These are phyloP conservation scores for Plagodis dolabraria DNA, from an alignment of 2,888 invertebrate genomes.

Conservation along the genomic window DNA sequence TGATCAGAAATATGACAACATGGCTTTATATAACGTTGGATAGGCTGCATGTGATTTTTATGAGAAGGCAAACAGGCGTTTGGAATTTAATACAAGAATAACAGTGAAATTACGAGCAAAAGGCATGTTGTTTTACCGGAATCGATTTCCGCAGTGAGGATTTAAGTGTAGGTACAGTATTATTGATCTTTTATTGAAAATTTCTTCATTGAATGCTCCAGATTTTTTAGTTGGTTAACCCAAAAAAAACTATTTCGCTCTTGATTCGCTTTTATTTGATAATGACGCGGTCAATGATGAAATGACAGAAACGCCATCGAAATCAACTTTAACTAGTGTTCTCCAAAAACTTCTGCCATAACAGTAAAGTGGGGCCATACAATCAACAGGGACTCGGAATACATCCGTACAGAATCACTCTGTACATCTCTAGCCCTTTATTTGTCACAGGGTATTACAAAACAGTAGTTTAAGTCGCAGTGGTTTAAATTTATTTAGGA, in stretches of 20 bases:
- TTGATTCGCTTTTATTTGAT: neutral
- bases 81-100: no score
- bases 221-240: neutral
- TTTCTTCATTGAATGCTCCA: no score
- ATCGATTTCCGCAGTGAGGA: no score
- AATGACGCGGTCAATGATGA: neutral
- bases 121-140: no score
- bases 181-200: no score
- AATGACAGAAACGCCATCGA: conserved; percentile 8
- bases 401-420: conserved; percentile 18
- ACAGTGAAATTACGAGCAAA: no score
- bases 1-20: no score
- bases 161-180: no score
- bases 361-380: conserved; percentile 20
- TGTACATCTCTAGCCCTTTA: conserved; percentile 4
- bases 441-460: neutral
- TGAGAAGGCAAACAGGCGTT: no score
- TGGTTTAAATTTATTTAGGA: no score
- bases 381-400: conserved; percentile 21
- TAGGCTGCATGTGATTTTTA: no score
- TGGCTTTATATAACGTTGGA: no score
- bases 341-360: conserved; percentile 17
- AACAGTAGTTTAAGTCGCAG: neutral
- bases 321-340: conserved; percentile 8
- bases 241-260: neutral